Conservation (phyloP, 2,113 vertebrate genomes). For the Hymenochirus boettgeri region DNA sequence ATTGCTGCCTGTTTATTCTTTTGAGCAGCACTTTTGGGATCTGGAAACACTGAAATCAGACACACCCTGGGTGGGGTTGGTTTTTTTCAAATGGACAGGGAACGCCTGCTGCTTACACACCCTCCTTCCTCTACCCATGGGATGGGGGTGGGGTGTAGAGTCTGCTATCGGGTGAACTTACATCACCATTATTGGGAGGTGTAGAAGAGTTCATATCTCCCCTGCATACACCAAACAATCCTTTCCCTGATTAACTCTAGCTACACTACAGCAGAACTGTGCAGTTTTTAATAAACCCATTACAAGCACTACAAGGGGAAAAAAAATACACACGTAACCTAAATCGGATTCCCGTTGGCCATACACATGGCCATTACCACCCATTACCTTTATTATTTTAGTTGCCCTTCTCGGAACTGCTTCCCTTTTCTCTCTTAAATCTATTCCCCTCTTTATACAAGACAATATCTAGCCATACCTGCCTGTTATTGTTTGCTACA, state of each 20-base stretch:
- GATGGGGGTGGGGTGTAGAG: slow-evolving; percentile 10
- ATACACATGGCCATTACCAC: no score
- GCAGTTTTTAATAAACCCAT: not conserved
- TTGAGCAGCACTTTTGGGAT: slow-evolving; percentile 11
- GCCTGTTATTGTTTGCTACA: no score
- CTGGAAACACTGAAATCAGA: slow-evolving; percentile 16
- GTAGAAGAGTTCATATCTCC: not conserved
- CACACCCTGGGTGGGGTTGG: slow-evolving; percentile 28
- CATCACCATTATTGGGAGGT: slow-evolving; percentile 7
- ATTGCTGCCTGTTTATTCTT: slow-evolving; percentile 2
- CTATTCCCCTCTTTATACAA: no score
- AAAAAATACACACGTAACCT: no score
- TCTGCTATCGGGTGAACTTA: slow-evolving; percentile 14
- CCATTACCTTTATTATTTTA: no score
- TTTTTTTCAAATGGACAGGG: slow-evolving; percentile 28
- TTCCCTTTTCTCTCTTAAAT: no score
- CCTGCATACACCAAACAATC: not conserved
- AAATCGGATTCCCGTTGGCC: no score
- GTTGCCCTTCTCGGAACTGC: no score
- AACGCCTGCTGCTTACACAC: slow-evolving; percentile 33
- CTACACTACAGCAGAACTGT: not conserved
- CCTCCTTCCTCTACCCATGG: slow-evolving; percentile 14
- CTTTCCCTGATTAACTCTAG: not conserved
- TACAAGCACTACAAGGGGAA: no score
- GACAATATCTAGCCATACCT: no score